A percentile compares a stretch with the other conserved stretches of the same genome.
phyloP scores from a whole-genome alignment of 2,888 invertebrate species.

The Charanyca ferruginea region DNA sequence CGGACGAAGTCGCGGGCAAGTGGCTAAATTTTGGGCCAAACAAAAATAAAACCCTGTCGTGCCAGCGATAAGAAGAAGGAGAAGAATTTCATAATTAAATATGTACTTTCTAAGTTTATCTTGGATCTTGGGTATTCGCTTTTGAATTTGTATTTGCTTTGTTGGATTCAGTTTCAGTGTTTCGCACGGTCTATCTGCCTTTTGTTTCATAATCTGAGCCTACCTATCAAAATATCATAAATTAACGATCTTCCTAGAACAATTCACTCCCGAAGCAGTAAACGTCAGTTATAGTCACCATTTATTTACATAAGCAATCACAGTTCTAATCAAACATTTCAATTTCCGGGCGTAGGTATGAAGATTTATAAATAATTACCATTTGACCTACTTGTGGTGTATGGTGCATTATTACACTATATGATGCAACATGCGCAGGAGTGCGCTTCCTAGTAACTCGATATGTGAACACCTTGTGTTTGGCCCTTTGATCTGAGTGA shows the following conservation, averaged over 20 bases:
- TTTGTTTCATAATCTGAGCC: too few relatives aligned
- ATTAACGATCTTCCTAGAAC: neutral
- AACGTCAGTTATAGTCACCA: neutral
- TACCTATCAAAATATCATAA: too few relatives aligned
- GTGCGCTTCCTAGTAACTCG: conserved; percentile 66
- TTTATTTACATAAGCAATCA: conserved; percentile 48
- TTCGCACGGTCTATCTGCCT: too few relatives aligned
- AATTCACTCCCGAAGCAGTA: neutral
- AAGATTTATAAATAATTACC: conserved; percentile 86
- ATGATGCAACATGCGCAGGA: conserved; percentile 74
- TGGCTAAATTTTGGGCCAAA: too few relatives aligned
- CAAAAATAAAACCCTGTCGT: too few relatives aligned
- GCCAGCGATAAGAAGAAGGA: too few relatives aligned
- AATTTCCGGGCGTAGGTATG: conserved; percentile 69
- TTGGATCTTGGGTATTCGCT: too few relatives aligned
- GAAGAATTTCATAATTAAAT: too few relatives aligned
- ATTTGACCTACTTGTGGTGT: conserved; percentile 72
- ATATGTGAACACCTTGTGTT: conserved; percentile 65
- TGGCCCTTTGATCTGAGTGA: conserved; percentile 60
- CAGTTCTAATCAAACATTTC: conserved; percentile 60
- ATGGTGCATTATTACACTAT: conserved; percentile 73
- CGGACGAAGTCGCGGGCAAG: too few relatives aligned
- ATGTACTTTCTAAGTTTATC: too few relatives aligned
- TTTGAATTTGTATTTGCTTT: too few relatives aligned
- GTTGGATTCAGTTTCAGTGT: too few relatives aligned